Evolutionary conservation across 2,113 vertebrate genomes (phyloP).

Genomic region (Leptobrachium leishanense): DNA sequence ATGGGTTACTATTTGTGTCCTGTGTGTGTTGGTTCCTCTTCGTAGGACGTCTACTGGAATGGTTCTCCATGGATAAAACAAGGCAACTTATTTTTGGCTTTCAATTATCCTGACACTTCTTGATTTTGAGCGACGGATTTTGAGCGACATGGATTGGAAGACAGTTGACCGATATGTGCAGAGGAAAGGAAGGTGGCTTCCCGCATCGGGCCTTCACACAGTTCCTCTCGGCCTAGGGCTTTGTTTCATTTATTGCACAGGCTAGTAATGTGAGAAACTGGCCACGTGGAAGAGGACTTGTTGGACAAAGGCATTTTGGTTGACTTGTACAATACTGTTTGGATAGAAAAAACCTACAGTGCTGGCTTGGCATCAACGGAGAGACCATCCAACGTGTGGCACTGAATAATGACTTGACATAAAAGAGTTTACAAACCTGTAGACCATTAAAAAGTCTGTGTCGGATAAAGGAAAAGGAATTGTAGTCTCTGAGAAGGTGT

Average conservation of each 20-base stretch:
- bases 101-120: neutral
- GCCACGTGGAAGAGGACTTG: constrained; percentile 16
- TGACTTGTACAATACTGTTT: constrained; percentile 13
- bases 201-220: neutral
- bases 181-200: neutral
- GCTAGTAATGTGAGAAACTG: neutral
- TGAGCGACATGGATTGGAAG: too few species aligned
- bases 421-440: constrained; percentile 21
- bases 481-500: constrained; percentile 9
- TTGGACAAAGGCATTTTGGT: constrained; percentile 11
- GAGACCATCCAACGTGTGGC: neutral
- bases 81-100: neutral
- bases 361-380: neutral
- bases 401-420: neutral
- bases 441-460: constrained; percentile 39
- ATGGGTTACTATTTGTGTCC: neutral
- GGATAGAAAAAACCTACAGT: neutral
- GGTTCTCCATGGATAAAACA: neutral
- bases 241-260: neutral
- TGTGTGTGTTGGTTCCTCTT: neutral
- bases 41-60: neutral
- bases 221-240: neutral
- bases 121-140: neutral
- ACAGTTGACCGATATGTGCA: neutral
- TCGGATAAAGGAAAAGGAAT: constrained; percentile 30